These are phyloP conservation scores for Alaudala cheleensis DNA, from an alignment of 2,113 vertebrate genomes.

Conservation along the genomic window DNA sequence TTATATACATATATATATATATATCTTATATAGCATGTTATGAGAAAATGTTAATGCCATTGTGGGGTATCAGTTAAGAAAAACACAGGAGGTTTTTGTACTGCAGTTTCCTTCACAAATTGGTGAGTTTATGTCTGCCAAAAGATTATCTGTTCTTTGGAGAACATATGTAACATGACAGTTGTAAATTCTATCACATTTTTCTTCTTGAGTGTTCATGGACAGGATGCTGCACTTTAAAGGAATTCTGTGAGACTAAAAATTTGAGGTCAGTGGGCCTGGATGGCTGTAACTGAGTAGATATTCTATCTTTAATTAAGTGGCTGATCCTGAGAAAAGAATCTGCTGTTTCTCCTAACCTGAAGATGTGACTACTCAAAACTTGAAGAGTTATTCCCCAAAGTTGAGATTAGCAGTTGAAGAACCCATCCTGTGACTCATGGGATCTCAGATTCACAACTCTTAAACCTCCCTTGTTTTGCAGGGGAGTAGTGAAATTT, in stretches of 20 bases:
- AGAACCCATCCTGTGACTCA: neutral
- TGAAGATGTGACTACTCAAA: neutral
- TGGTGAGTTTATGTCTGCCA: conserved; percentile 15
- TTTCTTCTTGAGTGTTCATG: conserved; percentile 23
- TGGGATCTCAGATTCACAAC: neutral
- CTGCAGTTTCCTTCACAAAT: neutral
- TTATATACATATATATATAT: neutral
- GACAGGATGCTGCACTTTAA: neutral
- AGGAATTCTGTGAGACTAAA: conserved; percentile 12
- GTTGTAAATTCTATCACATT: conserved; percentile 29
- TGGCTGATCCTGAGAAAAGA: neutral
- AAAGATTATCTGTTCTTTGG: conserved; percentile 18
- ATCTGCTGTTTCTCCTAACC: neutral
- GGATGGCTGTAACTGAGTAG: neutral
- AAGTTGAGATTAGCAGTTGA: neutral
- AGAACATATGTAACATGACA: conserved; percentile 27
- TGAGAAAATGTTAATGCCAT: neutral
- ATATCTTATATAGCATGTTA: neutral
- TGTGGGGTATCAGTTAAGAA: conserved; percentile 1
- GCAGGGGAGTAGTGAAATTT: neutral
- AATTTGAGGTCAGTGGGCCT: neutral
- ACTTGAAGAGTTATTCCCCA: neutral
- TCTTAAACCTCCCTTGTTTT: neutral
- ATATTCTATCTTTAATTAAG: conserved; percentile 29
- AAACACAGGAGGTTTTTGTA: conserved; percentile 5